Base-by-base conservation (phyloP, 1,140 invertebrate species). In the Amyelois transitella region DNA sequence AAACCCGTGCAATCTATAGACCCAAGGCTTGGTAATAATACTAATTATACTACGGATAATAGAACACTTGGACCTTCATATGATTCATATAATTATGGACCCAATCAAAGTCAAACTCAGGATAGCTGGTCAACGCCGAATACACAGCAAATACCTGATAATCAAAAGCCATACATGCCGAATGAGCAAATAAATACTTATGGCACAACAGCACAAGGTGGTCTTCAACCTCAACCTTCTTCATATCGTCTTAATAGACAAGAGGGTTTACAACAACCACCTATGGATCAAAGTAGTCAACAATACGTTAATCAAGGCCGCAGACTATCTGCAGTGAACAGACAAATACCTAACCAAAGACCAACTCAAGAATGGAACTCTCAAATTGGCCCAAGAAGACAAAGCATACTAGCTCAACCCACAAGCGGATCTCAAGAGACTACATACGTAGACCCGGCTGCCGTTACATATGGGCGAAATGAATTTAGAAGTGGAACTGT, bases 361-460 rank as follows among this genome's bases (percentile, higher is more conserved):
- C 66, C 66, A n/a, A 63, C 21, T 18, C 77, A 81, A 54, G 81
- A 86, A 18, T 88, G 81, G 81, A 78, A 72, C 53, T 43, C 80
- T 45, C 66, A 76, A 55, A 72, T 72, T 20, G 60, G 75, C 56
- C 50, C 66, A 0, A 58, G 82, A 64, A 65, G 81, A 66, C 81
- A 77, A 65, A 87, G 82, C 51, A 60, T 87, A 12, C 64, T 86
- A 4, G 81, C 69, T 21, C 81, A 85, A 57, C 77, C 82, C 2
- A 69, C 62, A n/a, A 68, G 69, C n/a, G 72, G 77, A 45, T 21
- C 69, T 1, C 81, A 77, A 59, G 68, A 69, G 14, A 68, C 69
- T 38, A 32, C 60, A 3, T 85, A 78, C 18, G 60, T 74, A 0
- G 81, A 87, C 28, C 60, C 69, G 10, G 64, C 70, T 20, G 55